Conservation (phyloP, 2,797 vertebrate genomes). For the Paramormyrops hopkinsi region DNA sequence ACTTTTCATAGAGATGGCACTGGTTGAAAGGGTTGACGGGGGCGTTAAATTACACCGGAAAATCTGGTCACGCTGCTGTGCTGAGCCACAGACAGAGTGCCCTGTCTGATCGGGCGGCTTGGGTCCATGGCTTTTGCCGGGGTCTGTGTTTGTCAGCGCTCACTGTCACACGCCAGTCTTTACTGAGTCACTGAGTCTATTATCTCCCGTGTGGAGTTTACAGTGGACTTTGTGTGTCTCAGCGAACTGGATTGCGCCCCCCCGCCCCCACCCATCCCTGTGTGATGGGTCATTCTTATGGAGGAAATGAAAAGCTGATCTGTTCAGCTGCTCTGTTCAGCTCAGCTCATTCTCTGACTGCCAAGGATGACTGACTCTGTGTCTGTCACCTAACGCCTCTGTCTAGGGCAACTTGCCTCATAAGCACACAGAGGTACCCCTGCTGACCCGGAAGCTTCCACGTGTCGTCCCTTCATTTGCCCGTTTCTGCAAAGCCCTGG, state of each 20-base stretch:
- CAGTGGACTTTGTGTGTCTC: neutral
- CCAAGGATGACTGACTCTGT: neutral
- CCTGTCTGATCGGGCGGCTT: neutral
- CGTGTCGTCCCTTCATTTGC: neutral
- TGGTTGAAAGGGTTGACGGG: neutral
- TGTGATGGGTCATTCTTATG: neutral
- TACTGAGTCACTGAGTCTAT: neutral
- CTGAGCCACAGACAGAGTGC: neutral
- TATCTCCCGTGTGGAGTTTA: neutral
- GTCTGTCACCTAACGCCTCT: neutral
- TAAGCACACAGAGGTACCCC: neutral
- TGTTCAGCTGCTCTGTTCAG: neutral
- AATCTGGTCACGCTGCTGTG: neutral
- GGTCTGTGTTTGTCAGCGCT: neutral
- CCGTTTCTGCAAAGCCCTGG: neutral
- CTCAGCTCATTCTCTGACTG: neutral
- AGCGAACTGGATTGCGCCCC: neutral
- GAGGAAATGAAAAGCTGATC: neutral
- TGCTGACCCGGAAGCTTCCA: neutral
- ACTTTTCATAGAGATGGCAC: constrained; percentile 19
- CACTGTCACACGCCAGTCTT: neutral
- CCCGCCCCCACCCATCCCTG: neutral
- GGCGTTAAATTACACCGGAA: constrained; percentile 14
- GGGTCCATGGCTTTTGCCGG: neutral
- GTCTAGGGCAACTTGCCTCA: neutral